Conservation (phyloP, 92 coral and sea anemone genomes). For the Anthopleura xanthogrammica region DNA sequence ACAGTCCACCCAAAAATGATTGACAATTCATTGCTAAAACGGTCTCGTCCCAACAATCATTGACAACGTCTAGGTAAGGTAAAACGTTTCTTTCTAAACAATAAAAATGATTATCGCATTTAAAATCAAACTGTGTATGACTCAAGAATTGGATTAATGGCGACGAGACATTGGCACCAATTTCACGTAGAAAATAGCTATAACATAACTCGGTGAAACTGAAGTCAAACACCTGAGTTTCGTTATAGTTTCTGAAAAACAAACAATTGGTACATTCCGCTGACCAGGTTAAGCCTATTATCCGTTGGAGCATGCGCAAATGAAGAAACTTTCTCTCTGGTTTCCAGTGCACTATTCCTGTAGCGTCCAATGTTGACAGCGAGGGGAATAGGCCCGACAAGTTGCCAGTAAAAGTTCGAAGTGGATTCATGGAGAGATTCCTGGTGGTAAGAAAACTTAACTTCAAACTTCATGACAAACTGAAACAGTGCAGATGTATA, state of each 20-base stretch:
- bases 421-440: slow-evolving; percentile 1
- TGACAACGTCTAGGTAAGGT: neutral
- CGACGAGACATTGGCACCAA: slow-evolving; percentile 3
- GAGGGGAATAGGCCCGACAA: neutral
- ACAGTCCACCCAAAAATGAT: too few species aligned
- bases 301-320: too few species aligned
- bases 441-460: neutral
- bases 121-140: neutral
- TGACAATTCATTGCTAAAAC: neutral
- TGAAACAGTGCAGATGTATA: too few species aligned
- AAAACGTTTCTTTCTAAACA: neutral
- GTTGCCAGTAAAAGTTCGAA: slow-evolving; percentile 21
- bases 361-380: too few species aligned
- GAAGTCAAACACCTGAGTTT: neutral
- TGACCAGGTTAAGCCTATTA: too few species aligned
- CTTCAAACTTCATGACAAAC: neutral
- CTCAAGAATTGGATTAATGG: neutral
- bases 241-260: slow-evolving; percentile 18
- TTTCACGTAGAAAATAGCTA: neutral
- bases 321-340: too few species aligned
- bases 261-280: slow-evolving; percentile 6
- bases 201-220: neutral
- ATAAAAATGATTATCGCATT: neutral
- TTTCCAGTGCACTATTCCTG: too few species aligned
- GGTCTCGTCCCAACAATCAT: neutral